Conservation (phyloP, 2,797 vertebrate genomes). For the Hydrolagus colliei region DNA sequence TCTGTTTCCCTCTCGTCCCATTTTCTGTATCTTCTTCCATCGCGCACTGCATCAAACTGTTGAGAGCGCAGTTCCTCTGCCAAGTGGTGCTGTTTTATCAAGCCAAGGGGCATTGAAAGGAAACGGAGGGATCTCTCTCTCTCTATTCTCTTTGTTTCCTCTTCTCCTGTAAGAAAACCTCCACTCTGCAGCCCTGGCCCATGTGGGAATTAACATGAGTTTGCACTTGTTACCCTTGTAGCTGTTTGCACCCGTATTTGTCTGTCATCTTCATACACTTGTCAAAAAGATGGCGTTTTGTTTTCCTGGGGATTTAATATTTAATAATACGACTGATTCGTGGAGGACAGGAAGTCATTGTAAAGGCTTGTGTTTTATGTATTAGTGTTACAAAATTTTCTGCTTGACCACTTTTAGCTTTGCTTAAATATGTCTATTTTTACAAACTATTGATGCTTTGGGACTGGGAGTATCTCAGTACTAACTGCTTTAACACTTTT, state of each 20-base stretch:
- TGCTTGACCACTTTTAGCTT: not conserved
- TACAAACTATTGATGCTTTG: not conserved
- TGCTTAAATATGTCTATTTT: constrained; percentile 3
- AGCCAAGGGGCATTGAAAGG: not conserved
- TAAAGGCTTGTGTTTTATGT: not conserved
- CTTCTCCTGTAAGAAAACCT: no score
- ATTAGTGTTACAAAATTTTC: not conserved
- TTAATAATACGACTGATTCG: not conserved
- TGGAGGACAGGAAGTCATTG: not conserved
- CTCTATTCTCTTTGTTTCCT: not conserved
- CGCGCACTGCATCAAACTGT: not conserved
- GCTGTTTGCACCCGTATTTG: no score
- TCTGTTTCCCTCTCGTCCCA: not conserved
- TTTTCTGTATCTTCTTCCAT: not conserved
- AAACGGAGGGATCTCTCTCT: not conserved
- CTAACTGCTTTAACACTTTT: not conserved
- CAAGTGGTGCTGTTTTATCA: not conserved
- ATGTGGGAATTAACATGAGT: no score
- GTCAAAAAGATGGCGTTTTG: no score
- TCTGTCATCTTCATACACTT: no score
- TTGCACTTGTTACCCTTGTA: no score
- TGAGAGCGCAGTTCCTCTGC: not conserved
- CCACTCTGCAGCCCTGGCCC: no score
- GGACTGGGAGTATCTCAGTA: not conserved
- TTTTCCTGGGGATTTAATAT: not conserved